These are phyloP conservation scores for Zeus faber DNA, from an alignment of 2,113 vertebrate genomes.

Conservation along the genomic window DNA sequence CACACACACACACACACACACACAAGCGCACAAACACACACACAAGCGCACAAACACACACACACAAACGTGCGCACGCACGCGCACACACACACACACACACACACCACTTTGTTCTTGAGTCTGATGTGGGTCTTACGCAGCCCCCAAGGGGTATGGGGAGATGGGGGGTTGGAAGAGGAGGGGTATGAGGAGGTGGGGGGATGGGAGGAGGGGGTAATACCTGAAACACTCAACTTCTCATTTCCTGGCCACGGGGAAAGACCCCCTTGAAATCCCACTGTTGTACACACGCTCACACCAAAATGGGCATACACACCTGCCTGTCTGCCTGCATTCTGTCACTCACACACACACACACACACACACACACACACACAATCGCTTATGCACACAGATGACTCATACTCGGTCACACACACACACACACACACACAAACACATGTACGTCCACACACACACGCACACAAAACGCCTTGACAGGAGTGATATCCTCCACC, in stretches of 20 bases:
- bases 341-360: neutral
- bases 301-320: neutral
- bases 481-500: conserved; percentile 32
- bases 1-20: conserved; percentile 44
- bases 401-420: neutral
- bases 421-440: neutral
- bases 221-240: conserved; percentile 61
- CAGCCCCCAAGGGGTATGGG: conserved; percentile 18
- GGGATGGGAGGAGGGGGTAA: conserved; percentile 30
- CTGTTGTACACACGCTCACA: neutral
- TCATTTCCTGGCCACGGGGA: conserved; percentile 62
- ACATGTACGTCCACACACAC: conserved; percentile 1
- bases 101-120: conserved; percentile 3
- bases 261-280: conserved; percentile 10
- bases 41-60: conserved; percentile 4
- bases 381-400: neutral
- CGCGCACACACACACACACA: conserved; percentile 6
- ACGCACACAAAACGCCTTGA: conserved; percentile 17
- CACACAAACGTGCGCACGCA: conserved; percentile 34
- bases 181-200: too few relatives aligned
- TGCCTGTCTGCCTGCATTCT: neutral
- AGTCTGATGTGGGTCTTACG: conserved; percentile 30
- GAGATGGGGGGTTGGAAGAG: neutral
- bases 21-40: conserved; percentile 16
- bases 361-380: neutral